Percentiles rank a stretch among this genome's conserved stretches.
These are phyloP conservation scores for Phainopepla nitens DNA, from an alignment of 2,113 vertebrate species.

Conservation along the genomic window DNA sequence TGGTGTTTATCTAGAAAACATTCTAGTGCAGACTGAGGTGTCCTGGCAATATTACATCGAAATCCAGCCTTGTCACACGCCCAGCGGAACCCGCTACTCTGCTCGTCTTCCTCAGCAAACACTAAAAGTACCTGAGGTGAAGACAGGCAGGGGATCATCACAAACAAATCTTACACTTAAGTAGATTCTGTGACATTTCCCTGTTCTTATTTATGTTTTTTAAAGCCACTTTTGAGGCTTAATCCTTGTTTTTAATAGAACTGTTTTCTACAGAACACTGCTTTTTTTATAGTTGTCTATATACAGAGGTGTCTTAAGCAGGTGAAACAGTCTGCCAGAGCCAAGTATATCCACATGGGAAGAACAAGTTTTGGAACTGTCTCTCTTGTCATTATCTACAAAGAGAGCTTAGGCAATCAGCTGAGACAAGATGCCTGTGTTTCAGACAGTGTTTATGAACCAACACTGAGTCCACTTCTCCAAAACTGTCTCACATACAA, in stretches of 20 bases:
- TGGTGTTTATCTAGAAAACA: constrained; percentile 91
- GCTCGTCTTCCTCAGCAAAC: constrained; percentile 96
- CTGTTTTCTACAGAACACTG: background rate
- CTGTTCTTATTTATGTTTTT: background rate
- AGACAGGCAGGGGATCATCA: constrained; percentile 19
- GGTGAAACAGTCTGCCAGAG: background rate
- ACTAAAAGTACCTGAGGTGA: constrained; percentile 91
- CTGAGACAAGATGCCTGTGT: background rate
- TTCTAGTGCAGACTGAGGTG: constrained; percentile 84
- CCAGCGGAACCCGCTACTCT: constrained; percentile 91
- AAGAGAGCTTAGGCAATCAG: background rate
- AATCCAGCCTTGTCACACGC: constrained; percentile 93
- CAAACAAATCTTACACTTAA: background rate
- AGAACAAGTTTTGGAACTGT: background rate
- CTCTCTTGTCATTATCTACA: background rate
- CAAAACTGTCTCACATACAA: background rate
- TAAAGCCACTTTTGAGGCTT: background rate
- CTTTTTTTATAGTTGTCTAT: background rate
- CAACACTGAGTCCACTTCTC: background rate
- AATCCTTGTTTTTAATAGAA: background rate
- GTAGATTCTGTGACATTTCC: background rate
- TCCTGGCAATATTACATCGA: constrained; percentile 82
- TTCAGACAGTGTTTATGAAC: background rate
- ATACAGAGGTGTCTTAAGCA: background rate
- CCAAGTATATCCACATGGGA: background rate